These are phyloP conservation scores for Macrosoma leucophasiata DNA, from an alignment of 2,888 invertebrate genomes.

Conservation along the genomic window DNA sequence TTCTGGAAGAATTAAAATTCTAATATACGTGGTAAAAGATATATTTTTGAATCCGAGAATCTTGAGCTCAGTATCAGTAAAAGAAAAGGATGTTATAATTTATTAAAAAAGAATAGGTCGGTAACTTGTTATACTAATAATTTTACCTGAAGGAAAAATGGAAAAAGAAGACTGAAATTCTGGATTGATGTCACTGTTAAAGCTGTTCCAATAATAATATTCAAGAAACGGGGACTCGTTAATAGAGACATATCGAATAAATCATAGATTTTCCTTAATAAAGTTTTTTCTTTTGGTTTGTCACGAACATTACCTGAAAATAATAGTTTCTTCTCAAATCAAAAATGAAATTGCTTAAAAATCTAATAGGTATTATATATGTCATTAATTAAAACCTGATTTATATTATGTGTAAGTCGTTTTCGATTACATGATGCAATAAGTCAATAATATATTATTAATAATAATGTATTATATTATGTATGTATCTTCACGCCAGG, in stretches of 20 bases:
- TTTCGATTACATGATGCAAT: too few relatives aligned
- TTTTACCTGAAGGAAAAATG: conserved; percentile 78
- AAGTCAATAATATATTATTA: too few relatives aligned
- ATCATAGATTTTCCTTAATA: conserved; percentile 49
- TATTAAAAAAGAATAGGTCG: not conserved
- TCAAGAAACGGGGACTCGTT: conserved; percentile 78
- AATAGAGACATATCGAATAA: conserved; percentile 79
- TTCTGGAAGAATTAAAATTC: conserved; percentile 42
- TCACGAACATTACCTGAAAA: conserved; percentile 34
- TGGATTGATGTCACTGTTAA: conserved; percentile 80
- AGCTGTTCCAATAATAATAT: conserved; percentile 80
- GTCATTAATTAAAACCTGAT: too few relatives aligned
- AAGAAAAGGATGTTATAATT: too few relatives aligned
- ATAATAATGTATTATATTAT: too few relatives aligned
- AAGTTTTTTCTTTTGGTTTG: conserved; percentile 23
- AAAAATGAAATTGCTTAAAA: too few relatives aligned
- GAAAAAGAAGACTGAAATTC: conserved; percentile 82
- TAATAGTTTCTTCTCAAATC: conserved; percentile 12
- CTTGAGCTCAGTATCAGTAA: too few relatives aligned
- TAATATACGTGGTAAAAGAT: not conserved
- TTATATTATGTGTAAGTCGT: too few relatives aligned
- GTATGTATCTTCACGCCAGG: too few relatives aligned
- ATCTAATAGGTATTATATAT: too few relatives aligned
- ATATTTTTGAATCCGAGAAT: not conserved
- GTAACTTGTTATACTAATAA: too few relatives aligned